Evolutionary conservation across 1,140 invertebrate species (phyloP).

Genomic region (Atta texana): DNA sequence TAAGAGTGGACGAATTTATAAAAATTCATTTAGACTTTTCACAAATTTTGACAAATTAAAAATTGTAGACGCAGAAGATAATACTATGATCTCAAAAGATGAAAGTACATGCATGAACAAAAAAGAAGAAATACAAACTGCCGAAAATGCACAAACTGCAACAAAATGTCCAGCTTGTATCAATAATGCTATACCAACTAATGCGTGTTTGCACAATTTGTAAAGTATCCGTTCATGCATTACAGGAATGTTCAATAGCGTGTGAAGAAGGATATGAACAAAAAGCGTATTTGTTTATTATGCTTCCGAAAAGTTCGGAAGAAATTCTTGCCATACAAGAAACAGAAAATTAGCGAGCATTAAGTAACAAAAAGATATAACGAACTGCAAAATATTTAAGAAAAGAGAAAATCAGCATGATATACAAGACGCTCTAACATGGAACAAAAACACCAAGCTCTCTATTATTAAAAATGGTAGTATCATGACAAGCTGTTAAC

Average conservation of each 20-base stretch:
- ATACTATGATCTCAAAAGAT: no score
- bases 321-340: neutral
- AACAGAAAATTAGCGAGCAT: neutral
- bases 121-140: no score
- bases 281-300: neutral
- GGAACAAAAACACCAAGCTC: neutral
- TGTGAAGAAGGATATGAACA: constrained; percentile 16
- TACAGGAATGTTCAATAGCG: constrained; percentile 9
- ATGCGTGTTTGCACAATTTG: neutral
- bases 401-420: neutral
- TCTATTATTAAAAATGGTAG: neutral
- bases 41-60: no score
- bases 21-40: no score
- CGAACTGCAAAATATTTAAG: neutral
- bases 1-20: no score
- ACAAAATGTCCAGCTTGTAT: no score
- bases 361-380: neutral
- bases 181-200: no score
- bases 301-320: neutral
- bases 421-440: neutral
- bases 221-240: neutral
- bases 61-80: no score
- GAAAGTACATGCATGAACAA: no score
- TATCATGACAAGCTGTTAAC: neutral
- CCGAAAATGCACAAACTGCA: no score